Conservation (phyloP, 2,113 vertebrate species). For the Halichoeres trimaculatus region DNA sequence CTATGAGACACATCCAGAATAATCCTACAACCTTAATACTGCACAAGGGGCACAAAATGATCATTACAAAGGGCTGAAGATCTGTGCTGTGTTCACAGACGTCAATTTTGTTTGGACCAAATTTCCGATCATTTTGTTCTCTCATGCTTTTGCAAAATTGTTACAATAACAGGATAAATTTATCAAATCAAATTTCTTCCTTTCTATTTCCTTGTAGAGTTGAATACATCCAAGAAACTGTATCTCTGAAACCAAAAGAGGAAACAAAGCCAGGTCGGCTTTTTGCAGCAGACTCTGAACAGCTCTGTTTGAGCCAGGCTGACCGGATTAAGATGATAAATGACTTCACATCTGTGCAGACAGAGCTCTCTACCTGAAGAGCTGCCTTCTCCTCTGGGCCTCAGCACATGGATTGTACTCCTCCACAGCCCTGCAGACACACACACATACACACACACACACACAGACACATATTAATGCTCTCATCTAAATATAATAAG, state of each 20-base stretch:
- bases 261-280: slow-evolving; percentile 27
- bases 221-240: not conserved
- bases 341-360: slow-evolving; percentile 50
- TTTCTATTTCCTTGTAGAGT: not conserved
- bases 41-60: not conserved
- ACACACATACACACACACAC: slow-evolving; percentile 48
- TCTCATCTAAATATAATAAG: slow-evolving; percentile 69
- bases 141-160: not conserved
- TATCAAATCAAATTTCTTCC: not conserved
- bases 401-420: slow-evolving; percentile 90
- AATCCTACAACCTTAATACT: slow-evolving; percentile 37
- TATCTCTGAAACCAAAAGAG: slow-evolving; percentile 8
- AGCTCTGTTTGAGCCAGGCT: slow-evolving; percentile 40
- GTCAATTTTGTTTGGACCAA: not conserved
- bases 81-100: not conserved
- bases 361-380: slow-evolving; percentile 91
- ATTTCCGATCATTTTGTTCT: not conserved
- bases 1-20: slow-evolving; percentile 73
- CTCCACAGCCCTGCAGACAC: slow-evolving; percentile 86
- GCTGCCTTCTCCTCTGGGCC: slow-evolving; percentile 92
- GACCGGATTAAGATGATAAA: slow-evolving; percentile 73
- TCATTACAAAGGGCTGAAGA: not conserved
- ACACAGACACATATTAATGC: slow-evolving; percentile 63
- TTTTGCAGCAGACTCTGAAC: slow-evolving; percentile 47
- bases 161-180: not conserved